phyloP scores from a whole-genome alignment of 2,113 vertebrate species.

The Poicephalus gulielmi region DNA sequence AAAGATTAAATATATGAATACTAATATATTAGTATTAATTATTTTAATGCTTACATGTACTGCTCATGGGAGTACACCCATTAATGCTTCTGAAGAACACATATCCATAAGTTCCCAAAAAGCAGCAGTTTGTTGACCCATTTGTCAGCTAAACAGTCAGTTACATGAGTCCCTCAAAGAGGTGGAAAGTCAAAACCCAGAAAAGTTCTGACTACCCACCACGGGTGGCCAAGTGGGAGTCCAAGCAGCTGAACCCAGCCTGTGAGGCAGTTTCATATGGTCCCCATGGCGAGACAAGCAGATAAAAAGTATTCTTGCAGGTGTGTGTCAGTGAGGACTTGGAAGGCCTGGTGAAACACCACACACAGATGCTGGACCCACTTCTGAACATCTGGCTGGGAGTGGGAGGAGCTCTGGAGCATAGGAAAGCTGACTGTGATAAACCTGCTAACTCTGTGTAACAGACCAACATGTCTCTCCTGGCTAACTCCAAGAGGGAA shows the following conservation, averaged over 20 bases:
- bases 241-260: background rate
- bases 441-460: background rate
- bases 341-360: background rate
- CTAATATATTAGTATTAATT: background rate
- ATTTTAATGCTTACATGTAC: background rate
- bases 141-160: background rate
- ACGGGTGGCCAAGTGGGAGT: background rate
- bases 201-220: background rate
- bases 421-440: background rate
- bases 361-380: background rate
- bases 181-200: background rate
- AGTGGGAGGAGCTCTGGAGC: background rate
- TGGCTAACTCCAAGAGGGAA: background rate
- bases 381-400: slow-evolving; percentile 22
- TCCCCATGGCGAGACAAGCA: background rate
- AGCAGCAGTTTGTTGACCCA: background rate
- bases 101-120: background rate
- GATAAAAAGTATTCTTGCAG: background rate
- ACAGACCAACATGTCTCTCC: background rate
- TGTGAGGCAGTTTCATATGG: background rate
- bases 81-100: background rate
- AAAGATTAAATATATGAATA: background rate
- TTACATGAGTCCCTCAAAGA: background rate
- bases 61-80: background rate
- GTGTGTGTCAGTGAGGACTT: background rate